Conservation (phyloP, 2,113 vertebrate genomes). For the Balaeniceps rex region DNA sequence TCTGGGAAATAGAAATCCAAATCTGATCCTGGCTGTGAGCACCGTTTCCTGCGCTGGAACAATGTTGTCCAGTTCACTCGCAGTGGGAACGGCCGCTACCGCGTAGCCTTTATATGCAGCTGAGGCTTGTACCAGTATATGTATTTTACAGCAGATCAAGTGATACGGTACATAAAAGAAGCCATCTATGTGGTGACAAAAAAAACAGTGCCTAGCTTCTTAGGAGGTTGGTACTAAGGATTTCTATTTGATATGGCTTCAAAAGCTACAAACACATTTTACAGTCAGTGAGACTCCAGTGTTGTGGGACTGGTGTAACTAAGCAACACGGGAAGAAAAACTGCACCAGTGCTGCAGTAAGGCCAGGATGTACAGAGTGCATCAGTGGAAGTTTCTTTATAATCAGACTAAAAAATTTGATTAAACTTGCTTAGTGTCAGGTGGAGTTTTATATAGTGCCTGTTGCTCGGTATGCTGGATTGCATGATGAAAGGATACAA, state of each 20-base stretch:
- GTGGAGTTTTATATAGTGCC: background rate
- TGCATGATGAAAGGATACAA: background rate
- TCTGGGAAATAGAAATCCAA: background rate
- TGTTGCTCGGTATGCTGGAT: background rate
- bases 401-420: background rate
- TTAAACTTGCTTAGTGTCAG: conserved; percentile 1
- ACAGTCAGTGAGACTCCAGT: conserved; percentile 47
- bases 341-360: background rate
- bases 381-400: background rate
- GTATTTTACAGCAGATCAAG: conserved; percentile 14
- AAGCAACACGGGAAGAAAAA: conserved; percentile 62
- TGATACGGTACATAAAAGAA: background rate
- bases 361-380: background rate
- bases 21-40: background rate
- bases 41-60: background rate
- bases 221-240: conserved; percentile 45
- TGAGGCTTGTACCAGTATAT: background rate
- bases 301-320: conserved; percentile 63
- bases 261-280: conserved; percentile 52
- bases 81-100: background rate
- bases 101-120: background rate
- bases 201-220: conserved; percentile 4
- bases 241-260: conserved; percentile 63
- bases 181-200: background rate
- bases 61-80: background rate